phyloP scores from a whole-genome alignment of 2,797 vertebrate genomes.

The Chelmon rostratus region DNA sequence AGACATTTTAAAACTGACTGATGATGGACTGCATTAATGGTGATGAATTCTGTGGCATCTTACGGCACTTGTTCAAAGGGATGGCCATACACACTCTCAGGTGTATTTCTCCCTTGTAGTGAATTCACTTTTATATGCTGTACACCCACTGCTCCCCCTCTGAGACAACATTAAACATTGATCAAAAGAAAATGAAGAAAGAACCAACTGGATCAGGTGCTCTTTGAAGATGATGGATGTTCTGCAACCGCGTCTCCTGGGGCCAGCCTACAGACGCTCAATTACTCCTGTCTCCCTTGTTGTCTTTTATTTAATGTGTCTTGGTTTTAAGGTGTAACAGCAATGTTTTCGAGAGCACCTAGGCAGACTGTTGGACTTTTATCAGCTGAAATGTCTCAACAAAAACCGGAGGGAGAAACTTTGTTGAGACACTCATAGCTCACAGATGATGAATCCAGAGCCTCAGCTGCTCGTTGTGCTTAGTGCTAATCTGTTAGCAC shows the following conservation, averaged over 20 bases:
- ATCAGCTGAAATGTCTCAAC: not conserved
- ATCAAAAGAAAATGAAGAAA: constrained; percentile 57
- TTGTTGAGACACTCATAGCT: not conserved
- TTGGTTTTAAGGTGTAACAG: not conserved
- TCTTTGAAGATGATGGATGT: constrained; percentile 48
- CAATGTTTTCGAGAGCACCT: not conserved
- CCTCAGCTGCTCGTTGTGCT: too few relatives aligned
- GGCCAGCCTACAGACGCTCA: not conserved
- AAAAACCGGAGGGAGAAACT: not conserved
- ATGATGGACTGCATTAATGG: not conserved
- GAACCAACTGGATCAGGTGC: not conserved
- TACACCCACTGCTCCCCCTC: not conserved
- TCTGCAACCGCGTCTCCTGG: constrained; percentile 14
- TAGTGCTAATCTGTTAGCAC: not conserved
- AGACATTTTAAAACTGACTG: constrained; percentile 6
- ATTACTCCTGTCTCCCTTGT: not conserved
- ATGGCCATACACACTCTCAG: not conserved
- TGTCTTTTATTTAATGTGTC: not conserved
- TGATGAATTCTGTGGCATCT: not conserved
- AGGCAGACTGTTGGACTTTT: not conserved
- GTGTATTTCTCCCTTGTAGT: not conserved
- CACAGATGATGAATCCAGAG: not conserved
- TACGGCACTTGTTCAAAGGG: not conserved
- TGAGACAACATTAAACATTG: constrained; percentile 46
- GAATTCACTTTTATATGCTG: constrained; percentile 28